These are phyloP conservation scores for Tinamus guttatus DNA, from an alignment of 2,113 vertebrate species.

Conservation along the genomic window DNA sequence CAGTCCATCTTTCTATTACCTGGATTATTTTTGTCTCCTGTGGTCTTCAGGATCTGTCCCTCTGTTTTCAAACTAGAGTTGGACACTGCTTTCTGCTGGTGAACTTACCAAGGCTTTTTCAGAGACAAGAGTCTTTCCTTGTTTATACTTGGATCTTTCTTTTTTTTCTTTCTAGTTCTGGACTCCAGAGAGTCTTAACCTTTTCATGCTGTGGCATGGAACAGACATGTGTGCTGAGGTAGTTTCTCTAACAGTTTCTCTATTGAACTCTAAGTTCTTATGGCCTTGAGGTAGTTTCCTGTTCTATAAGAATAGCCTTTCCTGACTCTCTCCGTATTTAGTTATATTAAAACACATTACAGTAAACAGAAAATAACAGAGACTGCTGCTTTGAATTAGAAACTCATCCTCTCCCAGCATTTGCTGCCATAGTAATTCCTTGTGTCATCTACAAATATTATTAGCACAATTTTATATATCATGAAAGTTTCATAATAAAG, in stretches of 20 bases:
- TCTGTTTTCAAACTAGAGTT: neutral
- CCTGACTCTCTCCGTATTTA: neutral
- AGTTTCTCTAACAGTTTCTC: no score
- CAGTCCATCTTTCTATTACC: neutral
- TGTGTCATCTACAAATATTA: neutral
- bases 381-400: neutral
- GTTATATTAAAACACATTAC: neutral
- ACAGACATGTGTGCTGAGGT: neutral
- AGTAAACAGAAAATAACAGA: neutral
- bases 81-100: neutral
- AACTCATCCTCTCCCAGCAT: neutral
- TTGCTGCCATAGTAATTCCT: slow-evolving; percentile 4
- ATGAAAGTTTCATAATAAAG: neutral
- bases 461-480: neutral
- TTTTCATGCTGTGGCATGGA: neutral
- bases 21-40: neutral
- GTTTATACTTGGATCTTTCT: neutral
- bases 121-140: neutral
- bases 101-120: neutral
- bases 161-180: neutral
- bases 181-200: neutral
- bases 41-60: neutral
- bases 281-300: neutral
- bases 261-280: neutral
- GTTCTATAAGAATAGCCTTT: neutral